Base-by-base conservation (phyloP, 2,113 vertebrate species). In the Glareola pratincola region DNA sequence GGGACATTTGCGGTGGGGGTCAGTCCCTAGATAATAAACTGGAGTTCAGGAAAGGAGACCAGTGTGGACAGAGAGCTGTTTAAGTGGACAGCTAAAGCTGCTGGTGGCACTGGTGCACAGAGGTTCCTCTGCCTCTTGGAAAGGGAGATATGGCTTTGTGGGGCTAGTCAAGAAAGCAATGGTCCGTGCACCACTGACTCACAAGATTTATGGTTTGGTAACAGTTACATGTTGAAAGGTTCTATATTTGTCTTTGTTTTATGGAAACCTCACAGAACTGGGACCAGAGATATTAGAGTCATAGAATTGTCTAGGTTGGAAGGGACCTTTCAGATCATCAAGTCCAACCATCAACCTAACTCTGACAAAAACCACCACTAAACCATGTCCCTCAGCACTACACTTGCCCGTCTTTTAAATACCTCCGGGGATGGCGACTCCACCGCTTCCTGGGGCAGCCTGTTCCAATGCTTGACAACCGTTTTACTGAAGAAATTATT, bases 151-250 rank as follows among this genome's bases (percentile, higher is more conserved):
- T 22, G 47, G 37, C 39, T 75, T 41, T 45, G 17, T 64, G 56
- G 12, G 10, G 3, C 8, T 75, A n/a, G 12, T 67, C 29, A 37
- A n/a, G 47, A 74, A 69, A 64, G 51, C 50, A 43, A 1, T 20
- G 23, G 10, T 34, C 34, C 0, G 0, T 36, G 18, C 6, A 8
- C 21, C 3, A 1, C 21, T 34, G 17, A 7, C 51, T 45, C 23
- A 8, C 16, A n/a, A 75, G 43, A 32, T 51, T 24, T 2, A 1
- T 45, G 9, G 10, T 53, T 57, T 69, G 21, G 22, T 59, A 74
- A 43, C 22, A 36, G n/a, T 6, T 45, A 24, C 3, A 2, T n/a
- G 5, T n/a, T 48, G 29, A 41, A 92, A 78, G 23, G 5, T 10
- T 36, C 11, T 60, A 34, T 23, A 12, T 22, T 86, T 85, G 57